Base-by-base conservation (phyloP, 2,113 vertebrate species). In the Oryzias curvinotus region DNA sequence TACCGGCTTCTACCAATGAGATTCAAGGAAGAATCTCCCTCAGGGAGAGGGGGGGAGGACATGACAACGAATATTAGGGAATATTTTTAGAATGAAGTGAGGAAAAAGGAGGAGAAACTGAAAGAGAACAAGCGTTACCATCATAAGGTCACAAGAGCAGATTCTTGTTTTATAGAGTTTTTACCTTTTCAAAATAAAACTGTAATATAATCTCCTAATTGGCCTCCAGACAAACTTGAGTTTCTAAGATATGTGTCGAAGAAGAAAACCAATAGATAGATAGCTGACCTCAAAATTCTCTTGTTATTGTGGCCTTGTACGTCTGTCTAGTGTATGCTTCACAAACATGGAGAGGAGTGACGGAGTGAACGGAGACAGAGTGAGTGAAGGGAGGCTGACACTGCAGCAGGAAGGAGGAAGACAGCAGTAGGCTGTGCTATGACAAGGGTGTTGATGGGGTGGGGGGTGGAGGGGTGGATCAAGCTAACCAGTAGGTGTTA, bases 401-500 rank as follows among this genome's bases (percentile, higher is more conserved):
- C 17, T 44, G 50, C 54, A 62, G 63, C 71, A 54, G 47, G 15
- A 42, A 58, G 70, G 46, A 36, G 52, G 57, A 70, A 58, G 70
- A 60, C 62, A 67, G 68, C 57, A 30, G 50, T 67, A 79, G 58
- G 75, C 62, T 79, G 72, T 71, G 58, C 21, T n/a, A 64, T 17
- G 77, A 72, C 58, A 50, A 49, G 50, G 57, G n/a, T 28, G 43
- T 10, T 41, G 21, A 50, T 28, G 45, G 45, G 42, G 69, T n/a
- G 48, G 47, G 69, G 18, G 48, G 47, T 4, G 17, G 15, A 57
- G 25, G 36, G 54, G 45, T 68, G 23, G 55, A 65, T 41, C 69
- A 36, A 36, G 8, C 36, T 61, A 55, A 77, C 70, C 63, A 36
- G 63, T 71, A 69, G 78, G 63, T 81, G 81, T 82, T 76, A 78